A percentile compares a stretch with the other conserved stretches of the same genome.
Conservation (phyloP, 2,797 vertebrate genomes). For the Trachurus trachurus region DNA sequence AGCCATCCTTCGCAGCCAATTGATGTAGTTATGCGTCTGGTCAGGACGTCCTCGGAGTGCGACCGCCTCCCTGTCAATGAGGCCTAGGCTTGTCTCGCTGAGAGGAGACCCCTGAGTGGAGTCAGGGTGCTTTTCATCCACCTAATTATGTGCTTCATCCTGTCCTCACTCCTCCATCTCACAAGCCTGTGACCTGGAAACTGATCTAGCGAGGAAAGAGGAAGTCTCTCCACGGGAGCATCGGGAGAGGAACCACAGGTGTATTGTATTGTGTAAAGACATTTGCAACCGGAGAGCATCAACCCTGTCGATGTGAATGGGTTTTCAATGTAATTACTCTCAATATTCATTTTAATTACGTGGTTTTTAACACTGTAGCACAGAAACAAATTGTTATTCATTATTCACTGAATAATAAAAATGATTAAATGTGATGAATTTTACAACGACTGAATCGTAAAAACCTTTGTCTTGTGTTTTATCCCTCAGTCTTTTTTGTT, state of each 20-base stretch:
- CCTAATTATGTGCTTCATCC: constrained; percentile 25
- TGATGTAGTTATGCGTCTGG: constrained; percentile 10
- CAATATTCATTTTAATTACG: constrained; percentile 6
- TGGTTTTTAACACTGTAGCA: not conserved
- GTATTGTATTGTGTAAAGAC: too few relatives aligned
- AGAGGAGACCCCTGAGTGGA: not conserved
- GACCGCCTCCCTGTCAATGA: constrained; percentile 21
- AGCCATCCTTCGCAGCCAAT: constrained; percentile 15
- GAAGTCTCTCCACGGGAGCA: constrained; percentile 5
- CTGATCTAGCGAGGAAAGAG: constrained; percentile 10
- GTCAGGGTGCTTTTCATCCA: constrained; percentile 32
- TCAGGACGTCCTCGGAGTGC: constrained; percentile 22
- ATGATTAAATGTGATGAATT: not conserved
- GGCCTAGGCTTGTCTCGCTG: constrained; percentile 1
- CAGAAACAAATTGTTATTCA: constrained; percentile 8
- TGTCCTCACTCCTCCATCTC: constrained; percentile 2
- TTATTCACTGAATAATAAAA: not conserved
- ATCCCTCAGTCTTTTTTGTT: not conserved
- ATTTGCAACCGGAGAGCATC: not conserved
- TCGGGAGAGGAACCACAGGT: not conserved
- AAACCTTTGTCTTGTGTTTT: not conserved
- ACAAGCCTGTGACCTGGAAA: constrained; percentile 22
- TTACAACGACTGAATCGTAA: constrained; percentile 9
- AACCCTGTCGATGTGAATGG: not conserved
- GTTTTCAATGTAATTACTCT: not conserved